phyloP scores from a whole-genome alignment of 2,797 vertebrate genomes.

The Chelonia mydas region DNA sequence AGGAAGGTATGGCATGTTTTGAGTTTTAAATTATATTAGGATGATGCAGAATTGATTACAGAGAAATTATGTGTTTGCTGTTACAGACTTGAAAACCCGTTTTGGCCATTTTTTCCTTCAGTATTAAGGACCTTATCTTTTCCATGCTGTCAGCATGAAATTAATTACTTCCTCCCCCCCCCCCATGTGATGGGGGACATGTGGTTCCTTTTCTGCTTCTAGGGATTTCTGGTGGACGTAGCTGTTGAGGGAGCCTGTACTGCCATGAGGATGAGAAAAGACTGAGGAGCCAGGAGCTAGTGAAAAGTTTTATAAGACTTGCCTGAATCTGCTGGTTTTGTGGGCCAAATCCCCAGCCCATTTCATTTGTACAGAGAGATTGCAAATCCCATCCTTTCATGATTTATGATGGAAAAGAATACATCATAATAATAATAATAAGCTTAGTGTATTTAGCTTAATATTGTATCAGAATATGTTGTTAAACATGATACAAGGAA shows the following conservation, averaged over 20 bases:
- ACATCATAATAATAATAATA: too few relatives aligned
- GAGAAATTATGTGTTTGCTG: background rate
- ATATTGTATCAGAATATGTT: background rate
- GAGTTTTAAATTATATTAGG: background rate
- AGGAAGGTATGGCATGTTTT: conserved; percentile 85
- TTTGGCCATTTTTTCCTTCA: background rate
- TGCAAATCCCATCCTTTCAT: background rate
- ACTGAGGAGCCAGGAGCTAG: background rate
- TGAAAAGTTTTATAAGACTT: background rate
- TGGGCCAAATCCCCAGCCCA: too few relatives aligned
- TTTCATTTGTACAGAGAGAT: background rate
- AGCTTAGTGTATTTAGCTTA: background rate
- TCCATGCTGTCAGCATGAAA: background rate
- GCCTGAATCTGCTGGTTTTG: background rate
- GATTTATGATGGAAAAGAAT: background rate
- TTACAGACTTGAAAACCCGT: background rate
- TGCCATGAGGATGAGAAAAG: background rate
- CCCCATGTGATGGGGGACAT: background rate
- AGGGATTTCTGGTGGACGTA: background rate
- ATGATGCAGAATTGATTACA: background rate
- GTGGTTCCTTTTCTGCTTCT: background rate
- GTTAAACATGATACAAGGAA: too few relatives aligned
- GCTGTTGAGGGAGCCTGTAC: background rate
- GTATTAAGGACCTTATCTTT: background rate
- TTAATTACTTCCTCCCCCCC: background rate